Conservation (phyloP, 1,140 invertebrate genomes). For the Drosophila ananassae region DNA sequence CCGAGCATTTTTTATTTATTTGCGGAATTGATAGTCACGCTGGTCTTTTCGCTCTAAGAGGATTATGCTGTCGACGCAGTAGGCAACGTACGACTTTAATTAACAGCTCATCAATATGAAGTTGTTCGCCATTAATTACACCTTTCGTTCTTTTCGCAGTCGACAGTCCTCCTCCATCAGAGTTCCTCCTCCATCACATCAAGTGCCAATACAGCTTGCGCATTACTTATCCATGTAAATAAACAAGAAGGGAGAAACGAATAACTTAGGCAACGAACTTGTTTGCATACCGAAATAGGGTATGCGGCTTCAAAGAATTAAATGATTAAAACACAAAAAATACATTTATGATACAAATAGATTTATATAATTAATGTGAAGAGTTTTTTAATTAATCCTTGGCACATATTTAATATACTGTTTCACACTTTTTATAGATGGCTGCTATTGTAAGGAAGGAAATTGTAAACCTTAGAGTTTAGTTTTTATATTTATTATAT, state of each 20-base stretch:
- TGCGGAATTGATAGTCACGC: conserved; percentile 57
- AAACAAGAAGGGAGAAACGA: conserved; percentile 49
- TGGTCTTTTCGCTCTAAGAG: conserved; percentile 58
- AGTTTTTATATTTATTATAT: too few species aligned
- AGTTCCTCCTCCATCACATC: conserved; percentile 7
- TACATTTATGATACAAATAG: too few species aligned
- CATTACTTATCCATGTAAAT: conserved; percentile 35
- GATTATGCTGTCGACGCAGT: conserved; percentile 43
- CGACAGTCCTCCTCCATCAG: conserved; percentile 1
- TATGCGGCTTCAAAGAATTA: neutral
- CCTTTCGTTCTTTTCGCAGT: conserved; percentile 9
- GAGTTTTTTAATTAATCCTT: too few species aligned
- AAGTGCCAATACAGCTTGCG: conserved; percentile 26
- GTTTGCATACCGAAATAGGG: neutral
- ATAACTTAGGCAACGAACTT: conserved; percentile 74
- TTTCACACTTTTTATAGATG: too few species aligned
- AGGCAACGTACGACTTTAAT: conserved; percentile 61
- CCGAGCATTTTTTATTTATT: conserved; percentile 41
- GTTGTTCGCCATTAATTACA: conserved; percentile 75
- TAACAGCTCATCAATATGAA: conserved; percentile 77
- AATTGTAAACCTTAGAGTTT: too few species aligned
- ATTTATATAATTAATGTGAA: too few species aligned
- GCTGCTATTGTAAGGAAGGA: too few species aligned
- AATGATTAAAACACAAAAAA: too few species aligned
- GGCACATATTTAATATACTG: too few species aligned